Evolutionary conservation across 2,888 invertebrate genomes (phyloP).

Genomic region (Pseudanteris insignis): DNA sequence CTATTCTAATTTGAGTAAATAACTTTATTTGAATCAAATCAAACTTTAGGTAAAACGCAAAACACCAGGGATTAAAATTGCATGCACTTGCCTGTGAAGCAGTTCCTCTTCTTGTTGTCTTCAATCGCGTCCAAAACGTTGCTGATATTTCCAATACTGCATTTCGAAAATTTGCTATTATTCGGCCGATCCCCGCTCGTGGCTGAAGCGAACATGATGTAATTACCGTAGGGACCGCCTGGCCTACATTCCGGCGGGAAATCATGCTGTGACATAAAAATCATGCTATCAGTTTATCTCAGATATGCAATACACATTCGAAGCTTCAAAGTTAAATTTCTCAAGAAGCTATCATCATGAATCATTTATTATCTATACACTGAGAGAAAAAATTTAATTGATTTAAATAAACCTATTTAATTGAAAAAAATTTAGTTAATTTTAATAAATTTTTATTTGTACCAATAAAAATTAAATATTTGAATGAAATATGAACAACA

Average conservation of each 20-base stretch:
- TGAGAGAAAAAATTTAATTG: no score
- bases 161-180: conserved; percentile 96
- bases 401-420: no score
- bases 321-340: conserved; percentile 1
- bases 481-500: no score
- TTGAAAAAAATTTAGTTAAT: no score
- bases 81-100: conserved; percentile 77
- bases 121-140: conserved; percentile 92
- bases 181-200: conserved; percentile 98
- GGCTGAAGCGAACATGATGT: conserved; percentile 99
- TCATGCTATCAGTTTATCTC: conserved; percentile 24
- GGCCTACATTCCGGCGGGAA: conserved; percentile 91
- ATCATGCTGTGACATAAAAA: conserved; percentile 79
- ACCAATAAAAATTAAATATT: no score
- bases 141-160: conserved; percentile 94
- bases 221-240: conserved; percentile 93
- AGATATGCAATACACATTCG: conserved; percentile 13
- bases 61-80: no score
- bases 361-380: no score
- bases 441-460: no score
- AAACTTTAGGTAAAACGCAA: no score
- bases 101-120: conserved; percentile 90
- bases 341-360: no score
- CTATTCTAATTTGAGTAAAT: no score
- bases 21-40: no score